These are phyloP conservation scores for Pammene fasciana DNA, from an alignment of 2,888 invertebrate genomes.

Conservation along the genomic window DNA sequence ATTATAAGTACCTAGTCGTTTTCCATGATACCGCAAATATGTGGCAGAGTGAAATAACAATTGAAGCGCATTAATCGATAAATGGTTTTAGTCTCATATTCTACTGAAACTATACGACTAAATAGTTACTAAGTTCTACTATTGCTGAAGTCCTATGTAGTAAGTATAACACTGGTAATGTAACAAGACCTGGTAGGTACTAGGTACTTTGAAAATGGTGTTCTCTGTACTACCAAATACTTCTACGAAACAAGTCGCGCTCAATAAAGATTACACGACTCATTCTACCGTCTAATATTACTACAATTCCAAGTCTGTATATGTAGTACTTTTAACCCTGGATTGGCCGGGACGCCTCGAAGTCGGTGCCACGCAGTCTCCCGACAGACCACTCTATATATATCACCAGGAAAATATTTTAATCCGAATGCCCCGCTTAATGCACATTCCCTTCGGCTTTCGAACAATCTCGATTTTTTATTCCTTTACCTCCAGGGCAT, in stretches of 20 bases:
- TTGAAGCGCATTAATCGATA: too few relatives aligned
- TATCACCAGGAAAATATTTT: conserved; percentile 80
- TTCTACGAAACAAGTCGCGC: conserved; percentile 17
- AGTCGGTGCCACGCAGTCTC: conserved; percentile 83
- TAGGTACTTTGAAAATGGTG: not conserved
- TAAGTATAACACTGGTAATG: conserved; percentile 1
- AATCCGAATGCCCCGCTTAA: conserved; percentile 80
- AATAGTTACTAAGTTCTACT: not conserved
- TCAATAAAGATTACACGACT: conserved; percentile 21
- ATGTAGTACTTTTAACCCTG: conserved; percentile 59
- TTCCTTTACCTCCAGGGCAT: conserved; percentile 60
- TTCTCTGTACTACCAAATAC: conserved; percentile 17
- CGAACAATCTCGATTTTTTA: conserved; percentile 65
- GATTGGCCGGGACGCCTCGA: conserved; percentile 68
- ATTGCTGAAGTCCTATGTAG: not conserved
- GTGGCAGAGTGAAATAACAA: too few relatives aligned
- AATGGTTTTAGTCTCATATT: not conserved
- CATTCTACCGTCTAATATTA: conserved; percentile 14
- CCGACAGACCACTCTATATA: conserved; percentile 80
- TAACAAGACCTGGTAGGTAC: conserved; percentile 1
- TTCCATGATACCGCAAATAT: too few relatives aligned
- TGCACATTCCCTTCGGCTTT: conserved; percentile 75
- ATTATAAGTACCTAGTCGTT: too few relatives aligned
- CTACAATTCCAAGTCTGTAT: conserved; percentile 61
- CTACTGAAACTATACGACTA: not conserved